Conservation (phyloP, 2,113 vertebrate genomes). For the Chlorocebus sabaeus region DNA sequence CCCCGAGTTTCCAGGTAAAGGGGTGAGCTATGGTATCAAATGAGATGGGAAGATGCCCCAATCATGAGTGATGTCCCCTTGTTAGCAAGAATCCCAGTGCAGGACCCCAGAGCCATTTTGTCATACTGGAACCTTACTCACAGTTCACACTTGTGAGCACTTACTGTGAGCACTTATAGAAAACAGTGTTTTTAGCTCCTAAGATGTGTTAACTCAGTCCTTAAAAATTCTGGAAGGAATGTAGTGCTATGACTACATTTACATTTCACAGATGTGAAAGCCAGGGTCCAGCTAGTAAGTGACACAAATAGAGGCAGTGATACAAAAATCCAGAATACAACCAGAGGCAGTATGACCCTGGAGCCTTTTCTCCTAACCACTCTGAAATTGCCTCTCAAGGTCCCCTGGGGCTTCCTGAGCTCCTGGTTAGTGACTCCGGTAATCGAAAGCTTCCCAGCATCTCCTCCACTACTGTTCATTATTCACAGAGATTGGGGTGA, state of each 20-base stretch:
- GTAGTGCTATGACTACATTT: neutral
- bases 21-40: neutral
- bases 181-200: neutral
- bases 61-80: neutral
- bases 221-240: neutral
- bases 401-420: neutral
- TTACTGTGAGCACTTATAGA: neutral
- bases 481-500: accelerated
- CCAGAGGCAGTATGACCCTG: neutral
- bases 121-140: neutral
- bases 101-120: accelerated
- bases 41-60: neutral
- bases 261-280: neutral
- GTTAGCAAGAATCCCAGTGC: neutral
- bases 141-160: neutral
- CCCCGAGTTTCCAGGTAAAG: neutral
- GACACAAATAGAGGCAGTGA: neutral
- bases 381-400: neutral
- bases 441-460: neutral
- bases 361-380: neutral
- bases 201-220: neutral
- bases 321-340: neutral
- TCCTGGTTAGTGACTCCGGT: neutral
- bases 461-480: accelerated
- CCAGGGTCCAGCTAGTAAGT: neutral